Evolutionary conservation across 2,797 vertebrate genomes (phyloP).

Genomic region (Hirundo rustica): DNA sequence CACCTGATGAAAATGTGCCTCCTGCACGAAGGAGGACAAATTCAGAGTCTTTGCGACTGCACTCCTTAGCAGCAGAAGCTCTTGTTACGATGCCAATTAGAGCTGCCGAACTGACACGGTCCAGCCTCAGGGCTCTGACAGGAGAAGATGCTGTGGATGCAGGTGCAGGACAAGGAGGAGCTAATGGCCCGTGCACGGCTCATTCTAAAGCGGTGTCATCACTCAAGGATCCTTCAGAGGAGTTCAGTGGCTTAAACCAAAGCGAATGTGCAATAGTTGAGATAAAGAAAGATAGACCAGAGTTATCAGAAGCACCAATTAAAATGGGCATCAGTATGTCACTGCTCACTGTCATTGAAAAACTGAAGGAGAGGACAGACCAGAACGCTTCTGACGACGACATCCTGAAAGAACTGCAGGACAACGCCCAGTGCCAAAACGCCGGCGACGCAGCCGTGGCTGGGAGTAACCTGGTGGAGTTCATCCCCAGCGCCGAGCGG

Average conservation of each 20-base stretch:
- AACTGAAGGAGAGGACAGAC: conserved; percentile 92
- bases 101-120: conserved; percentile 81
- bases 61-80: conserved; percentile 95
- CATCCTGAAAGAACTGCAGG: conserved; percentile 93
- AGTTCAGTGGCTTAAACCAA: conserved; percentile 65
- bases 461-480: conserved; percentile 85
- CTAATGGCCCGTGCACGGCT: conserved; percentile 49
- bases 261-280: conserved; percentile 74
- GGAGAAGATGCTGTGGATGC: conserved; percentile 65
- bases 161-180: conserved; percentile 74
- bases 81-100: conserved; percentile 95
- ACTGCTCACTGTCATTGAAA: conserved; percentile 93
- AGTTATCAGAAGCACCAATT: conserved; percentile 78
- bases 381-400: conserved; percentile 95
- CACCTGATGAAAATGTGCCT: conserved; percentile 87
- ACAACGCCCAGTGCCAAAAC: conserved; percentile 88
- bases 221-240: conserved; percentile 66
- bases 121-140: conserved; percentile 69
- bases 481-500: conserved; percentile 82
- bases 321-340: conserved; percentile 97
- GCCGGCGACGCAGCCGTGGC: conserved; percentile 44
- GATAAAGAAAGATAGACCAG: conserved; percentile 76
- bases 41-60: conserved; percentile 92
- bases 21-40: conserved; percentile 92
- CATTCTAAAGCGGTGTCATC: conserved; percentile 72